Conservation (phyloP, 2,113 vertebrate species). For the Butorides virescens region DNA sequence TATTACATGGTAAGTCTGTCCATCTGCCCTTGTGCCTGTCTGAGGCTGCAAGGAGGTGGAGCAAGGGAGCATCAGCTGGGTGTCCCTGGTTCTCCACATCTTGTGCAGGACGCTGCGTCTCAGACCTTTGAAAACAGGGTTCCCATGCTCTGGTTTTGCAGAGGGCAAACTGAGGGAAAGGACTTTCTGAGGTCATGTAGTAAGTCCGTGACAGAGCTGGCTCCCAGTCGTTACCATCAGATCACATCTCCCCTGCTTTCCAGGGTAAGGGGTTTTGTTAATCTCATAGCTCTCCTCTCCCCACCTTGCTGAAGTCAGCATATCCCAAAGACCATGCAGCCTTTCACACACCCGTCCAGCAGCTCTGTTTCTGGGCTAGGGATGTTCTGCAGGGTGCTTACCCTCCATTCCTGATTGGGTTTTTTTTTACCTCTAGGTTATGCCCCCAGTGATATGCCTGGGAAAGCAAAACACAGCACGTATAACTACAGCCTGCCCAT, state of each 20-base stretch:
- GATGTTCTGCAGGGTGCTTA: neutral
- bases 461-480: conserved; percentile 93
- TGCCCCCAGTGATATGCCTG: conserved; percentile 82
- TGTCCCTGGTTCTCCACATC: neutral
- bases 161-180: neutral
- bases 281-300: neutral
- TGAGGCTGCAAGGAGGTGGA: neutral
- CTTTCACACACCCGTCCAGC: neutral
- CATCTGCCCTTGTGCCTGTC: neutral
- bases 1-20: conserved; percentile 91
- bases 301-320: neutral
- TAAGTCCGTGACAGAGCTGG: neutral
- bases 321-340: neutral
- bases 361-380: neutral
- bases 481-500: conserved; percentile 92
- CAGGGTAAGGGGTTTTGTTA: neutral
- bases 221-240: neutral
- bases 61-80: neutral
- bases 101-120: neutral
- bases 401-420: neutral
- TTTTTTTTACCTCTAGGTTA: conserved; percentile 76
- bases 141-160: neutral
- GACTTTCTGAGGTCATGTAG: neutral
- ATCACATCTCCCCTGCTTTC: neutral
- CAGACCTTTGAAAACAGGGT: neutral